Base-by-base conservation (phyloP, 1,140 invertebrate species). In the Philotrypesis tridentata region DNA sequence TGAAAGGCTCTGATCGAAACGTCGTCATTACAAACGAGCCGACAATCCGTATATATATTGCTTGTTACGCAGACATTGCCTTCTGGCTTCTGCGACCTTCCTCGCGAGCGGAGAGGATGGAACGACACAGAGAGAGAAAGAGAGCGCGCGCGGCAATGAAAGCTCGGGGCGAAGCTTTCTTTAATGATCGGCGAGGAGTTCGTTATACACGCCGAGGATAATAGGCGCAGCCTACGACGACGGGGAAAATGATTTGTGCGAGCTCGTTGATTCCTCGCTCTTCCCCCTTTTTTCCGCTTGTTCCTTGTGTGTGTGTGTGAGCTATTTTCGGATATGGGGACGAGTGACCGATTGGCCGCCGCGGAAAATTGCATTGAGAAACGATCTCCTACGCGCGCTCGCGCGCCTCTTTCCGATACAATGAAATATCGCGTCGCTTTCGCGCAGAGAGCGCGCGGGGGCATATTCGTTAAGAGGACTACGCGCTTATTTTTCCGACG, bases 31-130 rank as follows among this genome's bases (percentile, higher is more conserved):
- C 88, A 87, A 88, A 87, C 86, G 86, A 89, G 86, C 87, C 86
- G 87, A 88, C 87, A 86, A 89, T 87, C 86, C 85, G 86, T 88
- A 88, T 87, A 89, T 87, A 87, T 84, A 89, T 87, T 88, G 88
- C 87, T 86, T 84, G 86, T 87, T 87, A 61, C 31, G 55, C n/a
- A 37, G 17, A 83, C 80, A 86, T 85, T 85, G 82, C 82, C 78
- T 84, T 83, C 68, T 48, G 76, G 74, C 77, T 81, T 55, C 55
- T 29, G 48, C 80, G 82, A 86, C 84, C 83, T 79, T 82, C 72
- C 80, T 33, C n/a, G n/a, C n/a, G n/a, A n/a, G n/a, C n/a, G n/a
- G n/a, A n/a, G n/a, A 75, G 68, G 70, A 60, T 27, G 29, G 27
- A 55, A 55, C 21, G 17, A 17, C 9, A 9, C 9, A 37, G 12